Conservation (phyloP, 2,888 invertebrate genomes). For the Meghimatium bilineatum region DNA sequence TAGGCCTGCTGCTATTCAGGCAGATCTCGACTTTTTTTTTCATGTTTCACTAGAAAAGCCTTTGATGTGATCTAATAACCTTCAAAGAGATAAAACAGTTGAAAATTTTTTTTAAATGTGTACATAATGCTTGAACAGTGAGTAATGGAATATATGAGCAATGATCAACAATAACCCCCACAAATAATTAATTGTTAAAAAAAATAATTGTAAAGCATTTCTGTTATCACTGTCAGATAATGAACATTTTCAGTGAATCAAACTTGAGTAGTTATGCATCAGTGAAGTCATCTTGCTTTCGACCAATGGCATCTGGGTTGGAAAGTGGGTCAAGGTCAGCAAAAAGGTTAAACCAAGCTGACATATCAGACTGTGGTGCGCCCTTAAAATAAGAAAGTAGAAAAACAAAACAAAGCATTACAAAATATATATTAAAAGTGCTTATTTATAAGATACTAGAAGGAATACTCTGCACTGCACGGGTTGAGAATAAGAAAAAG, state of each 20-base stretch:
- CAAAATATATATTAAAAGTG: neutral
- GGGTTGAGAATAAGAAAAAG: too few species aligned
- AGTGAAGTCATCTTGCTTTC: conserved; percentile 55
- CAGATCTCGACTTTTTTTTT: neutral
- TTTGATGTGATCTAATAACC: neutral
- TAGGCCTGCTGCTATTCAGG: neutral
- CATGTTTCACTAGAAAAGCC: neutral
- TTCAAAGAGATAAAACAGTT: neutral
- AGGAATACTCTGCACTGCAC: too few species aligned
- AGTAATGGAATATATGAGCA: neutral
- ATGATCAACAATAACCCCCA: conserved; percentile 12
- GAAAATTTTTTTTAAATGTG: neutral
- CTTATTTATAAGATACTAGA: neutral
- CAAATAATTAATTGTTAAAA: conserved; percentile 2
- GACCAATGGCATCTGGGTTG: conserved; percentile 84
- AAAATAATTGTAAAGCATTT: neutral
- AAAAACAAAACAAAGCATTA: neutral
- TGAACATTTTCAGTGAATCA: neutral
- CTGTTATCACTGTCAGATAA: neutral
- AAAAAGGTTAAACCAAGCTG: conserved; percentile 90
- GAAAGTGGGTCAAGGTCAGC: conserved; percentile 94
- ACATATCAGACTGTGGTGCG: conserved; percentile 73
- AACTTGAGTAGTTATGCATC: conserved; percentile 37
- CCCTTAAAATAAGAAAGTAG: conserved; percentile 49
- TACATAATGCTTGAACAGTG: neutral